These are phyloP conservation scores for Eonycteris spelaea DNA, from an alignment of 2,113 vertebrate genomes.

Conservation along the genomic window DNA sequence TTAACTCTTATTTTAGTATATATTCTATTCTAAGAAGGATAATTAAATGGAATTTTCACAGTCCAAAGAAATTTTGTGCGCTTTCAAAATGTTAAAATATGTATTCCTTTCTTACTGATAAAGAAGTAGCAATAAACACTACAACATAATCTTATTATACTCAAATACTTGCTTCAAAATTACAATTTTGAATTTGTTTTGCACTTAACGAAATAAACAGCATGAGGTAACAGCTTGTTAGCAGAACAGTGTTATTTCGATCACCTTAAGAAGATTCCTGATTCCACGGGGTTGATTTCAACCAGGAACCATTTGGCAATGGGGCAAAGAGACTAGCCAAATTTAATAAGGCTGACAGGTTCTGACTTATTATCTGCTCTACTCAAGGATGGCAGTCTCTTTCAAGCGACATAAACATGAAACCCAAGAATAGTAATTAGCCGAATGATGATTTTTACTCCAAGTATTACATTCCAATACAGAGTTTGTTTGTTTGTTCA, in stretches of 20 bases:
- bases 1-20: not conserved
- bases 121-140: not conserved
- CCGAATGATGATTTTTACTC: not conserved
- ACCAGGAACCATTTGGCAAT: not conserved
- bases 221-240: not conserved
- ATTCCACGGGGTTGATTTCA: not conserved
- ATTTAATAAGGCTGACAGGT: not conserved
- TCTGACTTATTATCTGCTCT: not conserved
- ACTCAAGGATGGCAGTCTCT: not conserved
- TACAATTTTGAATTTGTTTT: conserved; percentile 1
- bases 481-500: not conserved
- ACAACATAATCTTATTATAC: not conserved
- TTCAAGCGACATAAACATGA: not conserved
- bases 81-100: not conserved
- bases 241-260: not conserved
- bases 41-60: not conserved
- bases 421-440: not conserved
- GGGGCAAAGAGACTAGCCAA: not conserved
- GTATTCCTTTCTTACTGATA: not conserved
- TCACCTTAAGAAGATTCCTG: not conserved
- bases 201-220: not conserved
- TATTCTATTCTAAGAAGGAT: not conserved
- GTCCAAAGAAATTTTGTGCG: not conserved
- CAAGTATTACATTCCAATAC: not conserved
- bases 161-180: conserved; percentile 6